Base-by-base conservation (phyloP, 2,113 vertebrate genomes). In the Himantopus leucocephalus region DNA sequence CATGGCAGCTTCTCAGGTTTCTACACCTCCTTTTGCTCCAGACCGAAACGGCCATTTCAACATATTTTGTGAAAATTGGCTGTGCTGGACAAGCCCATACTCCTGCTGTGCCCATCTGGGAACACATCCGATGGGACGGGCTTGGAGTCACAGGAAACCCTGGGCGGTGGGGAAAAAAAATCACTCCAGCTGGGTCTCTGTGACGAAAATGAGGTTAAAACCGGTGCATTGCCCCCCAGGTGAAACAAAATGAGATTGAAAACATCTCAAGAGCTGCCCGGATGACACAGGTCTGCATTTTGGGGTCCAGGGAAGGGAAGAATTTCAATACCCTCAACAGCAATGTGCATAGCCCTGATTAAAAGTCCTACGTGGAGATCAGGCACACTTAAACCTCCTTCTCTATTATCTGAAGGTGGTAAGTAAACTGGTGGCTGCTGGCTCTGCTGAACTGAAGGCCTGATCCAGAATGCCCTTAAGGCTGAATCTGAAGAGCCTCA, bases 111-210 rank as follows among this genome's bases (percentile, higher is more conserved):
- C 58, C 35, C 8, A 12, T 15, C 20, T 52, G 77, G 55, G 48
- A 47, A 71, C 0, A 6, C 48, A 15, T 20, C n/a, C 1, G 2
- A 21, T 23, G 63, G 58, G 35, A 52, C 0, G 3, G 19, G 29
- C 56, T 68, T 13, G 27, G 3, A 27, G 21, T 18, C 4, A 8
- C 10, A 35, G 70, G 39, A 41, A 32, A 21, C 29, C 47, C 45
- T 47, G 37, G 20, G 34, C 0, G 0, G 8, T 6, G 26, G 26
- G 64, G 55, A 24, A 43, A 27, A 27, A 45, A 50, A 56, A 41
- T 19, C 0, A 1, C 27, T 47, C 23, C 53, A 34, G 39, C n/a
- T 70, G 41, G 50, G 22, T 22, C 26, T 67, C 35, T 26, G 20
- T 2, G 55, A 11, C 14, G 56, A 62, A 75, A 62, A 35, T 7